A percentile compares a stretch with the other conserved stretches of the same genome.
phyloP scores from a whole-genome alignment of 2,113 vertebrate genomes.

The Cranoglanis bouderius region DNA sequence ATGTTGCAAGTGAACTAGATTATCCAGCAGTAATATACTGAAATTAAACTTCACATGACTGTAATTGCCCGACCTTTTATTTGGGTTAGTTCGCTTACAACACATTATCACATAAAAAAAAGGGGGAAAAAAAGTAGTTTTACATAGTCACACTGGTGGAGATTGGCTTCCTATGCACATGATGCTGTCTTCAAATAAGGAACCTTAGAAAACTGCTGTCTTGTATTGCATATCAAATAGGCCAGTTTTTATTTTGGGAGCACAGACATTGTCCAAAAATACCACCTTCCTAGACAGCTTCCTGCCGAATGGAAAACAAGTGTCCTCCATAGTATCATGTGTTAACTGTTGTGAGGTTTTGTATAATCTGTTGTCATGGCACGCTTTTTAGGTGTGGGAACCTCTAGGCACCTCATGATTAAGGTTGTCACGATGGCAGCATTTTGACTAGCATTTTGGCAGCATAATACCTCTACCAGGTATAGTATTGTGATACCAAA shows the following conservation, averaged over 20 bases:
- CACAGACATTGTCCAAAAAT: constrained; percentile 12
- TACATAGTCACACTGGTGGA: not conserved
- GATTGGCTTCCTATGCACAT: not conserved
- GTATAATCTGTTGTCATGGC: not conserved
- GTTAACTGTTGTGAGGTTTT: not conserved
- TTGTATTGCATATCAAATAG: constrained; percentile 14
- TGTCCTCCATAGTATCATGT: constrained; percentile 1
- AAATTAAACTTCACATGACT: constrained; percentile 1
- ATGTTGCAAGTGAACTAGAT: constrained; percentile 2
- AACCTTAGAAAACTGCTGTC: not conserved
- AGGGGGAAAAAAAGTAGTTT: not conserved
- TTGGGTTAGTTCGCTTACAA: not conserved
- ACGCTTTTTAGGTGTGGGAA: not conserved
- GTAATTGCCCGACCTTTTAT: not conserved
- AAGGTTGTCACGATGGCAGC: not conserved
- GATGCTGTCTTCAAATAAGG: not conserved
- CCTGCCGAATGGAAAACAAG: not conserved
- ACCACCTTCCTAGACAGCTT: not conserved
- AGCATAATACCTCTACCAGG: not conserved
- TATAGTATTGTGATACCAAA: too few relatives aligned
- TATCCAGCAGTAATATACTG: not conserved
- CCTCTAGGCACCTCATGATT: not conserved
- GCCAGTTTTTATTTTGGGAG: not conserved
- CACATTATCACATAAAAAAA: not conserved
- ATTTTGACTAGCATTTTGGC: too few relatives aligned